Base-by-base conservation (phyloP, 2,888 invertebrate species). In the Euclidia mi region DNA sequence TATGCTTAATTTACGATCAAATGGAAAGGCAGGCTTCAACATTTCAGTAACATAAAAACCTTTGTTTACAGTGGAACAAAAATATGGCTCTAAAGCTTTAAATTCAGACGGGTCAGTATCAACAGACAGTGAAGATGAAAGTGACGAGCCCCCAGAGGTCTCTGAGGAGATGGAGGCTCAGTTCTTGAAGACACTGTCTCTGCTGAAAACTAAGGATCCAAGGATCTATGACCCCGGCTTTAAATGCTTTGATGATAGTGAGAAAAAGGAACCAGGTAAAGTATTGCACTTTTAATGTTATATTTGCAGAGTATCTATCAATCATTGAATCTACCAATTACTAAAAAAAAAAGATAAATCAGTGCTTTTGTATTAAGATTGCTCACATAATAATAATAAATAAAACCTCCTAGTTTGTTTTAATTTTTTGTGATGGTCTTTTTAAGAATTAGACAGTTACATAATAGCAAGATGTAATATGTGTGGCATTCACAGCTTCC, bases 131-230 rank as follows among this genome's bases (percentile, higher is more conserved):
- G 96, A 96, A 28, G 96, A 96, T 75, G 96, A 96, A 52, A 95
- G 96, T 74, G 96, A 95, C 67, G 95, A 93, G 45, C 95, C 88
- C 71, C 96, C 85, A 88, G 94, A 94, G 61, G 83, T 91, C 0
- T 82, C 96, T 0, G 95, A 96, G 74, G 95, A 96, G 66, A 92
- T 96, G 41, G 99, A 99, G 81, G 96, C 97, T 70, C 97, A 97
- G 66, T 99, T 99, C 88, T 96, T 98, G 37, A 97, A 97, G 89
- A 97, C 99, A 0, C 91, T 99, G 1, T 95, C 98, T 0, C 96
- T 96, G 45, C 88, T 99, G 40, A 99, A 99, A 85, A 97, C 96
- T 40, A 98, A 97, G 82, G 98, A 99, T 92, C 98, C 99, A 0
- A 95, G 95, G 71, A 98, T 99, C 64, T 99, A 99, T 88, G 96